A percentile compares a stretch with the other conserved stretches of the same genome.
Conservation (phyloP, 2,888 invertebrate species). For the Nyleta sp. region DNA sequence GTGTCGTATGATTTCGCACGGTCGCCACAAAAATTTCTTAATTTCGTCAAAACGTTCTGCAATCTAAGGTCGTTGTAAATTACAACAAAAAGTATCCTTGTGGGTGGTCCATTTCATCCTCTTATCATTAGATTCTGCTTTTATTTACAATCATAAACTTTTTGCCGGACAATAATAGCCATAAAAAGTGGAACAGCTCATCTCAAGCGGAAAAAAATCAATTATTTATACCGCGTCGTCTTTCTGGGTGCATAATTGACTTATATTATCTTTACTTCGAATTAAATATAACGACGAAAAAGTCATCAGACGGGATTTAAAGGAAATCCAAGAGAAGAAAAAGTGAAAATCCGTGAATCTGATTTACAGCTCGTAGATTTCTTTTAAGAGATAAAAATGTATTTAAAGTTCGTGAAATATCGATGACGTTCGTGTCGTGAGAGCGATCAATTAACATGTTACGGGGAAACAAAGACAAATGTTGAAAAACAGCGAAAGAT, state of each 20-base stretch:
- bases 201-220: slow-evolving; percentile 11
- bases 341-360: background rate
- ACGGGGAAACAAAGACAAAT: slow-evolving; percentile 15
- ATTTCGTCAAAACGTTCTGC: slow-evolving; percentile 45
- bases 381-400: background rate
- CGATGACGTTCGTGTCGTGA: background rate
- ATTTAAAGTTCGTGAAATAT: background rate
- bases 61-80: slow-evolving; percentile 47
- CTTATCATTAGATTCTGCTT: slow-evolving; percentile 12
- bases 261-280: no score
- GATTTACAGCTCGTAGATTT: background rate
- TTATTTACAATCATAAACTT: slow-evolving; percentile 36
- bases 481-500: slow-evolving; percentile 21
- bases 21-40: slow-evolving; percentile 41
- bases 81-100: slow-evolving; percentile 18
- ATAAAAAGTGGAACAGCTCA: slow-evolving; percentile 18
- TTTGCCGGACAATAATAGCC: slow-evolving; percentile 20
- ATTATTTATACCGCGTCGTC: slow-evolving; percentile 2
- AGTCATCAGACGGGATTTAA: no score
- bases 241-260: background rate
- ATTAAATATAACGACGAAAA: no score
- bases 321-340: no score
- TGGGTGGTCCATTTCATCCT: slow-evolving; percentile 30
- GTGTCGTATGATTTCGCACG: slow-evolving; percentile 43
- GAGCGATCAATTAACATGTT: slow-evolving; percentile 16